Evolutionary conservation across 2,888 invertebrate genomes (phyloP), one percentile per base, ranked within the genome.

Genomic region (Macaria liturata): DNA sequence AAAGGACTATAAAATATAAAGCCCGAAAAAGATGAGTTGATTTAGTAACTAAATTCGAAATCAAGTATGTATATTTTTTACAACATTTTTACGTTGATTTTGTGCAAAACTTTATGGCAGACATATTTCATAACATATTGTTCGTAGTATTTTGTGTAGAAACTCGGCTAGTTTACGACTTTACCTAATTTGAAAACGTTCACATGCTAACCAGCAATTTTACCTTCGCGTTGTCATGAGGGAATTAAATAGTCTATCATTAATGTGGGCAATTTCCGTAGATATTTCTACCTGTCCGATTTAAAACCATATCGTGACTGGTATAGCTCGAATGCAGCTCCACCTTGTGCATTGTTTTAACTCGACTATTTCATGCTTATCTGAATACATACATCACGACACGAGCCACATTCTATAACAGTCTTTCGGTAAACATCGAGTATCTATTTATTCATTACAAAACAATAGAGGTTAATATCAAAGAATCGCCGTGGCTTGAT

Each of bases 401-500:
- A 56, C 61, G 62, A 52, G 62, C 45, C 60, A 54, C 56, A 32
- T 59, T 59, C 51, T 65, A 54, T 60, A 49, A 52, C 55, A 54
- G 64, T 61, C 59, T 64, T 69, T 67, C 57, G 64, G 64, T 69
- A 65, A 67, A 67, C 62, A 58, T 59, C 59, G 65, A 66, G 65
- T 64, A 70, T 37, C 34, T 37, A 37, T 37, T 7, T 37, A 37
- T 68, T 67, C 67, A 68, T 69, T 80, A 76, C 71, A 74, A 79
- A 81, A 84, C 84, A 85, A 84, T 80, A 72, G 79, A 76, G 73
- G 75, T 74, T 78, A 78, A 76, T 80, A 85, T 83, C 78, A 79
- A 84, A 84, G 78, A 80, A 72, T 74, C 68, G 72, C 83, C 81
- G 85, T 81, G 75, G 73, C 78, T 82, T 85, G 83, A 86, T 84